Percentiles rank a stretch among this genome's conserved stretches.
Evolutionary conservation across 2,888 invertebrate species (phyloP).

Genomic region (Leptinotarsa juncta): DNA sequence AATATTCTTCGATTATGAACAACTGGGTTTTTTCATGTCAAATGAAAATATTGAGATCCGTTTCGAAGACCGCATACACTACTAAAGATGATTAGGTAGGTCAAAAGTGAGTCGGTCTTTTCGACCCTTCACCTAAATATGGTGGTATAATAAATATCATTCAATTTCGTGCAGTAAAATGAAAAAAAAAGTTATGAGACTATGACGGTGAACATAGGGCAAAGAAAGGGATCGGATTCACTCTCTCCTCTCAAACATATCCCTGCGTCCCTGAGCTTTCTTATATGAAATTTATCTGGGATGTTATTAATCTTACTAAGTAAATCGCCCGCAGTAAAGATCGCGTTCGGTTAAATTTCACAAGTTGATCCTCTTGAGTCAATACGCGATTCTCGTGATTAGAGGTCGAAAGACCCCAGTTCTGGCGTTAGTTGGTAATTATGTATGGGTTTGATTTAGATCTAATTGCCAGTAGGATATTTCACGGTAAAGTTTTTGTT

Average conservation of each 20-base stretch:
- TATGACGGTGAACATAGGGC: too few relatives aligned
- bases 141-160: too few relatives aligned
- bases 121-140: too few relatives aligned
- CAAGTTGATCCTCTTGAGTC: constrained; percentile 37
- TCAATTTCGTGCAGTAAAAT: neutral
- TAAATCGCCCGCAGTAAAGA: constrained; percentile 42
- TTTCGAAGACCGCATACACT: too few relatives aligned
- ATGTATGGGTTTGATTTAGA: constrained; percentile 12
- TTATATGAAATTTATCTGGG: constrained; percentile 39
- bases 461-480: constrained; percentile 15
- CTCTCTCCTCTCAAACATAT: neutral
- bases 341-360: constrained; percentile 36
- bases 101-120: too few relatives aligned
- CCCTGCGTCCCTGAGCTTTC: neutral
- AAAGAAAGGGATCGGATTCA: neutral
- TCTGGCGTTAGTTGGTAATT: constrained; percentile 24
- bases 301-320: constrained; percentile 45
- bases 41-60: too few relatives aligned
- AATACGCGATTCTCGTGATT: constrained; percentile 40
- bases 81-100: too few relatives aligned
- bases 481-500: neutral
- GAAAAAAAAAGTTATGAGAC: neutral
- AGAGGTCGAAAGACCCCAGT: constrained; percentile 28
- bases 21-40: too few relatives aligned
- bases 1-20: too few relatives aligned